Evolutionary conservation across 1,140 invertebrate species (phyloP), one percentile per base, ranked within the genome.

Genomic region (Choristoneura fumiferana): DNA sequence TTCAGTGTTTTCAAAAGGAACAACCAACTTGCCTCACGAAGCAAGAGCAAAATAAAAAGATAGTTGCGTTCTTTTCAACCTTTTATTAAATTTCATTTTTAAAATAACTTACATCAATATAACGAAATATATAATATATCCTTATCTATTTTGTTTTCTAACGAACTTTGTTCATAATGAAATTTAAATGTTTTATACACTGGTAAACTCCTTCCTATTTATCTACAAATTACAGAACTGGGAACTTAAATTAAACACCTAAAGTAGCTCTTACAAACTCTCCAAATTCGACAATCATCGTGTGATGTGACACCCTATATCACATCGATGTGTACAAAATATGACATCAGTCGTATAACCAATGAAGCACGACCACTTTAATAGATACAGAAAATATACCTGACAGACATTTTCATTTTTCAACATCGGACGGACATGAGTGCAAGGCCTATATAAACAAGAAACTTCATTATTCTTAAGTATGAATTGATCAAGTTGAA

Each of bases 61-160:
- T 59, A 9, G 45, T 43, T 15, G 36, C 15, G 8, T 54, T 61
- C 60, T 58, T 59, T 65, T 71, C 62, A 67, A 73, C 73, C 52
- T 72, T 80, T 83, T 79, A 79, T 73, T 83, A 80, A 71, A 78
- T 72, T 18, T 62, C 35, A 65, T 70, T 74, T 81, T 76, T 73
- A 82, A 81, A 84, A 82, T 82, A 78, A 74, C 72, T 77, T 74
- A 76, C 56, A 66, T 67, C 18, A 58, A 62, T 56, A 15, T 61
- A 62, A 40, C 53, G 52, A 22, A 61, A 64, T 65, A 62, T 56
- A 72, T 71, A 68, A 60, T 73, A 72, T 74, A 71, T 54, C 57
- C 71, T 73, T 65, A 71, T 45, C 68, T 67, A 62, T 61, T 65
- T 65, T 69, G 62, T 40, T 37, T 57, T 38, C 57, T 68, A 76